phyloP scores from a whole-genome alignment of 2,797 vertebrate genomes.

The Florisuga fusca region DNA sequence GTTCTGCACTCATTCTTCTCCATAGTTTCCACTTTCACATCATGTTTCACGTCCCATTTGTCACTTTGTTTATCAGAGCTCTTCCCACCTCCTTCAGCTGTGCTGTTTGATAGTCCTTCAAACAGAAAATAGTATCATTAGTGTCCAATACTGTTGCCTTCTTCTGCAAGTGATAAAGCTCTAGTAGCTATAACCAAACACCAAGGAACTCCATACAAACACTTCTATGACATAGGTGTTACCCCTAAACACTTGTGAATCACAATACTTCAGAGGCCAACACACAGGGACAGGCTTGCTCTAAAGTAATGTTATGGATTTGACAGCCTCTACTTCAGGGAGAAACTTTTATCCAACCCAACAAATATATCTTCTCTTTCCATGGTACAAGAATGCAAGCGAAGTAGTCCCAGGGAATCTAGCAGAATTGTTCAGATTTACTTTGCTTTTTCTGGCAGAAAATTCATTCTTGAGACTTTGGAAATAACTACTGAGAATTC shows the following conservation, averaged over 20 bases:
- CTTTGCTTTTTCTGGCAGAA: background rate
- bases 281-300: background rate
- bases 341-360: background rate
- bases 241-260: background rate
- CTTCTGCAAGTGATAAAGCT: background rate
- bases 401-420: background rate
- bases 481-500: background rate
- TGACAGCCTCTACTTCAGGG: background rate
- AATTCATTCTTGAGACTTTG: background rate
- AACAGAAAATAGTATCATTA: background rate
- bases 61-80: background rate
- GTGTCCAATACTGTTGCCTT: background rate
- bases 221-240: background rate
- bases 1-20: background rate
- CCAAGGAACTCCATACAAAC: background rate
- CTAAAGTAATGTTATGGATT: background rate
- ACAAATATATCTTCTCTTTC: background rate
- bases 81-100: background rate
- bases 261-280: background rate
- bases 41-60: background rate
- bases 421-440: background rate
- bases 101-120: slow-evolving; percentile 30
- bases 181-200: background rate
- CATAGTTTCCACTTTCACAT: background rate
- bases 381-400: background rate